Conservation (phyloP, 2,113 vertebrate species). For the Thryonomys swinderianus region DNA sequence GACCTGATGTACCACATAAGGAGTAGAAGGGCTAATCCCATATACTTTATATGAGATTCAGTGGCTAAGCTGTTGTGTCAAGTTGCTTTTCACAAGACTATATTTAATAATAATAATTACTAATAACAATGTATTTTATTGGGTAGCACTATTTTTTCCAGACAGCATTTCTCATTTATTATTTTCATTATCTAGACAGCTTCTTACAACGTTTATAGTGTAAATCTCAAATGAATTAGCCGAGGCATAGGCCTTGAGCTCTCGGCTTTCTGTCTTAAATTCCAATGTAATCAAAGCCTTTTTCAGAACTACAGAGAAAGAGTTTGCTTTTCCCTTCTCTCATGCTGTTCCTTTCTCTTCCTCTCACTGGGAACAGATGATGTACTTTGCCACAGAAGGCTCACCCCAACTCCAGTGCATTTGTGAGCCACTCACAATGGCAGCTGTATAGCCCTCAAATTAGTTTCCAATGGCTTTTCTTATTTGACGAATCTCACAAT, state of each 20-base stretch:
- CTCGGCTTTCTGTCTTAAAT: background rate
- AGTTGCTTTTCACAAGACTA: background rate
- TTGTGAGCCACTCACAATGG: background rate
- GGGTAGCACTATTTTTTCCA: background rate
- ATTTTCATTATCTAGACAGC: background rate
- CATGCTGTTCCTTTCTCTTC: no score
- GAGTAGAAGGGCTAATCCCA: no score
- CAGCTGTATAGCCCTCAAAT: background rate
- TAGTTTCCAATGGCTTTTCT: background rate
- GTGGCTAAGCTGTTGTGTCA: background rate
- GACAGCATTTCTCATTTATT: background rate
- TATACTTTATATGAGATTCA: background rate
- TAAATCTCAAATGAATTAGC: background rate
- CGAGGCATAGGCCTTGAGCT: background rate
- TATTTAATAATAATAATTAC: slow-evolving; percentile 5
- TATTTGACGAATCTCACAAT: background rate
- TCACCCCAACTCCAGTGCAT: background rate
- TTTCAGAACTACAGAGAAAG: background rate
- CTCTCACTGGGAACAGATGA: background rate
- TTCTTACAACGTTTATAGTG: background rate
- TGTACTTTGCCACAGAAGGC: background rate
- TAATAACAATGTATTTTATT: background rate
- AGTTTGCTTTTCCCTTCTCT: background rate
- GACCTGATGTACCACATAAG: background rate
- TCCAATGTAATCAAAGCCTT: background rate